Conservation (phyloP, 2,113 vertebrate species). For the Lamprotornis superbus region DNA sequence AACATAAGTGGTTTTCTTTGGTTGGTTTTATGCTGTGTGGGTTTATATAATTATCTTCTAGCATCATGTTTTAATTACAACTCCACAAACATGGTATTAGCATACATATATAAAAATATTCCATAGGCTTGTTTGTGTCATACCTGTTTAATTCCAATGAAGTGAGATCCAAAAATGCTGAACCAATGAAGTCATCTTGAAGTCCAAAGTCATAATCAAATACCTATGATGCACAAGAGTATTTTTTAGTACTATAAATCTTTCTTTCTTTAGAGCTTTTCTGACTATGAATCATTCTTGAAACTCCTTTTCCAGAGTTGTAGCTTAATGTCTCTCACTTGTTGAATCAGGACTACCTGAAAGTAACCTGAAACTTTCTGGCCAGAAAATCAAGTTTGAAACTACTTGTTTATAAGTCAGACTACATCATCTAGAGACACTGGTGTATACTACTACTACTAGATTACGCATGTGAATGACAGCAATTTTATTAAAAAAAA, state of each 20-base stretch:
- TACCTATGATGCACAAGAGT: constrained; percentile 76
- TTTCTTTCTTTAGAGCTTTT: neutral
- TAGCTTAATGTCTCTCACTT: neutral
- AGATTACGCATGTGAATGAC: rapidly evolving
- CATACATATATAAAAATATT: neutral
- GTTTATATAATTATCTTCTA: neutral
- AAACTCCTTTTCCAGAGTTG: neutral
- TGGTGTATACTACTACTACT: too few relatives aligned
- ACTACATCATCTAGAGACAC: neutral
- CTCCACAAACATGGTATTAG: neutral
- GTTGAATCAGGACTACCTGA: neutral
- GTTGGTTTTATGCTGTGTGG: neutral
- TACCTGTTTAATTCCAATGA: constrained; percentile 93
- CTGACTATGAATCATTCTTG: neutral
- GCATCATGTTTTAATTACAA: neutral
- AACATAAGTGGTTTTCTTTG: rapidly evolving
- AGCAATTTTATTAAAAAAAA: neutral
- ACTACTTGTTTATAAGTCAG: neutral
- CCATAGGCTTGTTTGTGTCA: neutral
- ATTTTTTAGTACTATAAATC: neutral
- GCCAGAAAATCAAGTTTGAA: neutral
- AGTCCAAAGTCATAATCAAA: constrained; percentile 99
- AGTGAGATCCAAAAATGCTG: constrained; percentile 87
- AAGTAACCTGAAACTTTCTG: neutral
- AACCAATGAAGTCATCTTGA: constrained; percentile 99